phyloP scores from a whole-genome alignment of 2,888 invertebrate genomes.

The Encarsia formosa region DNA sequence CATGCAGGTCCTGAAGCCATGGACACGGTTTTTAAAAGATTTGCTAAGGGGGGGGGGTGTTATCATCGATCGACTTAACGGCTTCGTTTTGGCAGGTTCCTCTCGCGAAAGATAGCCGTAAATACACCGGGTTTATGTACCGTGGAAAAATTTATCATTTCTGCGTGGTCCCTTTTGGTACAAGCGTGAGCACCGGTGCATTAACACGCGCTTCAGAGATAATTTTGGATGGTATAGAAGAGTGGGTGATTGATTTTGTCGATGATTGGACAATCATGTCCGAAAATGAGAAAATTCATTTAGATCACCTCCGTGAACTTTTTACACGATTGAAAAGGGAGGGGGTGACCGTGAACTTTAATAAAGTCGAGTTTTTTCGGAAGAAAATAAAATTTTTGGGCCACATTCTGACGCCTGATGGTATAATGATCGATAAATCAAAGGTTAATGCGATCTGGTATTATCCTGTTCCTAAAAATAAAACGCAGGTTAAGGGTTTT shows the following conservation, averaged over 20 bases:
- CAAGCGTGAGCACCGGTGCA: not conserved
- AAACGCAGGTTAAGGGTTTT: conserved; percentile 28
- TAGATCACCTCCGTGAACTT: not conserved
- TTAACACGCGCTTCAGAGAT: not conserved
- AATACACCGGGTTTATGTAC: not conserved
- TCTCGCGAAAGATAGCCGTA: not conserved
- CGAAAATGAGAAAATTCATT: not conserved
- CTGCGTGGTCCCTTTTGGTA: not conserved
- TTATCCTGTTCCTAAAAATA: conserved; percentile 16
- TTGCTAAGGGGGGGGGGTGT: too few species aligned
- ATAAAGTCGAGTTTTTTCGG: not conserved
- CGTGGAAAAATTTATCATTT: not conserved
- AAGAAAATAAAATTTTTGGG: not conserved
- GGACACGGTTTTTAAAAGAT: too few species aligned
- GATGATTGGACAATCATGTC: not conserved
- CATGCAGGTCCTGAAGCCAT: too few species aligned
- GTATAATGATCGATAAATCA: not conserved
- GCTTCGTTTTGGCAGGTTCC: not conserved
- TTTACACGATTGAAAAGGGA: not conserved
- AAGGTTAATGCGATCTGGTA: not conserved
- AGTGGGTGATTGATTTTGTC: not conserved
- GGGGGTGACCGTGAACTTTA: not conserved
- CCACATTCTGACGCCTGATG: not conserved
- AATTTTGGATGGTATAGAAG: not conserved
- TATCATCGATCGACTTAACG: not conserved